Percentiles rank a stretch among this genome's conserved stretches.
These are phyloP conservation scores for Tapirus indicus DNA, from an alignment of 2,797 vertebrate genomes.

Conservation along the genomic window DNA sequence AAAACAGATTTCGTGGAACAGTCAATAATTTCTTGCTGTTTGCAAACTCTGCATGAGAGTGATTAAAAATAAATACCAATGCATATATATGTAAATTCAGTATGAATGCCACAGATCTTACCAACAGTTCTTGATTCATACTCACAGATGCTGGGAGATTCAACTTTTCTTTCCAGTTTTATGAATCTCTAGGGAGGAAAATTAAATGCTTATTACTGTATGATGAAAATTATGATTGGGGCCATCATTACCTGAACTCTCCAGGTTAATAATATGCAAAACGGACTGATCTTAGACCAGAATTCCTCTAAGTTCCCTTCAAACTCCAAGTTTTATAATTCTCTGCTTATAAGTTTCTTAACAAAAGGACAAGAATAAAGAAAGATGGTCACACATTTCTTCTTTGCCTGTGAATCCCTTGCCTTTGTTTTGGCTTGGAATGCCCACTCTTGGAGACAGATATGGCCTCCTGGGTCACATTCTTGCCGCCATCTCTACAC, in stretches of 20 bases:
- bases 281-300: background rate
- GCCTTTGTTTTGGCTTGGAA: background rate
- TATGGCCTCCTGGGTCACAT: background rate
- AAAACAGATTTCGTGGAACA: conserved; percentile 36
- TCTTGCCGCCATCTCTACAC: background rate
- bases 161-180: background rate
- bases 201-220: background rate
- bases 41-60: background rate
- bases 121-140: conserved; percentile 20
- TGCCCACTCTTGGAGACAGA: background rate
- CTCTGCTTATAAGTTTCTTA: background rate
- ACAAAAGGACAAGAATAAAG: background rate
- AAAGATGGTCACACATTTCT: background rate
- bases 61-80: conserved; percentile 24
- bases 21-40: conserved; percentile 10
- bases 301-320: background rate
- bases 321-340: background rate
- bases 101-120: background rate
- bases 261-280: background rate
- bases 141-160: background rate
- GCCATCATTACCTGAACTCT: background rate
- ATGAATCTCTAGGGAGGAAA: background rate
- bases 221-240: background rate
- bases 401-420: background rate
- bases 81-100: background rate